Base-by-base conservation (phyloP, 1,140 invertebrate species). In the Psilanteris sp. region DNA sequence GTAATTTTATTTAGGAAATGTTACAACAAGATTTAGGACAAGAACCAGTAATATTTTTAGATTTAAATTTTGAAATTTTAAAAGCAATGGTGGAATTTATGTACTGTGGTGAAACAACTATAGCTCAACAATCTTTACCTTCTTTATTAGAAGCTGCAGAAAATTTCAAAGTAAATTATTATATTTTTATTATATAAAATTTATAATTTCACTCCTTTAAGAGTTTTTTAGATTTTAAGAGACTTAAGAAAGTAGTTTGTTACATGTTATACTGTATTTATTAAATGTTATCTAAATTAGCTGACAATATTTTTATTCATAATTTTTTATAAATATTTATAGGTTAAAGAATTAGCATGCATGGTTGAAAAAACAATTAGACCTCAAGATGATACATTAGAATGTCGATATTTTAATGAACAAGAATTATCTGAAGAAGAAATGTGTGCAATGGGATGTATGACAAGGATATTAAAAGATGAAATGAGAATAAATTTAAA, bases 11-110 rank as follows among this genome's bases (percentile, higher is more conserved):
- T 59, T 34, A 89, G 88, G 87, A 90, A 57, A 90, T 91, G 85
- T 79, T 91, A 37, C 87, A 89, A 55, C 86, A 89, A 78, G 89
- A 91, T 81, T 84, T 90, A 46, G 89, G 88, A 34, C 86, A 88
- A 62, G 89, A 90, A 79, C 90, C 90, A 62, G 79, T 89, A 66
- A 90, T 91, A 81, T 84, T 91, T 71, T 84, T 91, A 81, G 90
- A 91, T 74, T 81, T 91, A 85, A 86, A 89, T 79, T 90, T 90
- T 82, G 87, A 88, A 70, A 89, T 91, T 62, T 82, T 91, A 18
- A 90, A 90, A 81, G 88, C 89, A 39, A 86, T 91, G 77, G 87
- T 91, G 43, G 90, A 91, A 78, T 91, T 91, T 71, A 91, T 91
- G 89, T 91, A 91, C 55, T 90, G 89, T 55, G 90, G 90, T 10